Percentiles rank a stretch among this genome's conserved stretches.
phyloP scores from a whole-genome alignment of 2,113 vertebrate genomes.

The Lamprologus speciosus region DNA sequence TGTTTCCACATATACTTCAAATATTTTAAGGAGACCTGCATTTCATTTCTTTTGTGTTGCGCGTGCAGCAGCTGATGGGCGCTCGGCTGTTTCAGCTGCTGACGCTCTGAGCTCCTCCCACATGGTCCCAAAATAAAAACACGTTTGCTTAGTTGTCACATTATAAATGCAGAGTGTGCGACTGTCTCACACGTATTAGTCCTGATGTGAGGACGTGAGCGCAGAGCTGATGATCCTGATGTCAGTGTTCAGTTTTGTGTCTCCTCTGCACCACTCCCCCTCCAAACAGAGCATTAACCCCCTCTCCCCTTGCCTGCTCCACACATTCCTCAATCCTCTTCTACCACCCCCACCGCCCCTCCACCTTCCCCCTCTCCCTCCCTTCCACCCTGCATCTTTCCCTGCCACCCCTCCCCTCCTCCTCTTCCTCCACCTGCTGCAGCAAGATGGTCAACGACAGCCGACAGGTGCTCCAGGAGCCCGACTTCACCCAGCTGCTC shows the following conservation, averaged over 20 bases:
- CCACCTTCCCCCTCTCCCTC: slow-evolving; percentile 32
- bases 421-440: not conserved
- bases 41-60: not conserved
- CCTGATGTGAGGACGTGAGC: not conserved
- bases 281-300: slow-evolving; percentile 62
- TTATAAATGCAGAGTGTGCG: not conserved
- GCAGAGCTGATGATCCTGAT: not conserved
- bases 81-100: not conserved
- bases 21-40: not conserved
- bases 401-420: not conserved
- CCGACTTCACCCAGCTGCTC: slow-evolving; percentile 90
- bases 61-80: not conserved
- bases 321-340: slow-evolving; percentile 35
- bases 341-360: not conserved
- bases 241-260: not conserved
- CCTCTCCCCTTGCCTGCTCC: slow-evolving; percentile 53
- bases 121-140: accelerated
- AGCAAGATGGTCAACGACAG: slow-evolving; percentile 83
- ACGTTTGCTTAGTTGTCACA: not conserved
- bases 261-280: slow-evolving; percentile 31
- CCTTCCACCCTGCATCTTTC: slow-evolving; percentile 25
- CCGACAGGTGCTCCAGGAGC: slow-evolving; percentile 90
- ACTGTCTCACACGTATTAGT: accelerated
- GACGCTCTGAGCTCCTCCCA: not conserved
- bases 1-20: not conserved